Evolutionary conservation across 2,888 invertebrate species (phyloP).

Genomic region (Pyrrhosoma nymphula): DNA sequence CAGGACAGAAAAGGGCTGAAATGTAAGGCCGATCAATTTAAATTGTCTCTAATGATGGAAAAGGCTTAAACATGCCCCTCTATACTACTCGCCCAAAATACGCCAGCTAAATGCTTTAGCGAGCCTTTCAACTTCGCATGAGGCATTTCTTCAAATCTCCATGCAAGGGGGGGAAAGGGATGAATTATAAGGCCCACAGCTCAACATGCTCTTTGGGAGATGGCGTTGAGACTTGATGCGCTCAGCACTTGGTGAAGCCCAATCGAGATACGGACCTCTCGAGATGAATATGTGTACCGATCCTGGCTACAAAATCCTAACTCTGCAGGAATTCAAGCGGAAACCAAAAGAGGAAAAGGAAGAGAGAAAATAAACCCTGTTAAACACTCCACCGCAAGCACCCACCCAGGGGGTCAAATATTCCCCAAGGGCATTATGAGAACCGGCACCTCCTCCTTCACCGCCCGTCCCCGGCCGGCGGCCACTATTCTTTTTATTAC

Average conservation of each 20-base stretch:
- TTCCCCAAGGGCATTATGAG: conserved; percentile 44
- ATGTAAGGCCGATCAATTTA: no score
- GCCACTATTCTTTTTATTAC: background rate
- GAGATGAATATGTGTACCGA: background rate
- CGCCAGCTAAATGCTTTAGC: no score
- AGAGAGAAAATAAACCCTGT: background rate
- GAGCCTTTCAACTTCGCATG: no score
- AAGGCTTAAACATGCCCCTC: no score
- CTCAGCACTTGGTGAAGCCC: background rate
- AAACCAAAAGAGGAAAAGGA: background rate
- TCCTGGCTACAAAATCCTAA: background rate
- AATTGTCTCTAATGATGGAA: no score
- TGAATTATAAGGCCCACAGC: no score
- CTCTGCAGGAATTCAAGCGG: background rate
- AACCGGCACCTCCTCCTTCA: conserved; percentile 8
- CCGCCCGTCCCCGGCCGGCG: background rate
- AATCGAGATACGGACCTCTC: background rate
- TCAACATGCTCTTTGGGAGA: background rate
- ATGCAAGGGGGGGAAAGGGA: no score
- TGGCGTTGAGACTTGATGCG: background rate
- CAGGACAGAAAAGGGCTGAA: no score
- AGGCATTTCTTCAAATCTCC: no score
- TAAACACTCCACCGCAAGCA: conserved; percentile 1
- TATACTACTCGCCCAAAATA: no score
- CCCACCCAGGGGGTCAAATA: conserved; percentile 38